Conservation (phyloP, 1,140 invertebrate genomes). For the Hydropsyche tenuis region DNA sequence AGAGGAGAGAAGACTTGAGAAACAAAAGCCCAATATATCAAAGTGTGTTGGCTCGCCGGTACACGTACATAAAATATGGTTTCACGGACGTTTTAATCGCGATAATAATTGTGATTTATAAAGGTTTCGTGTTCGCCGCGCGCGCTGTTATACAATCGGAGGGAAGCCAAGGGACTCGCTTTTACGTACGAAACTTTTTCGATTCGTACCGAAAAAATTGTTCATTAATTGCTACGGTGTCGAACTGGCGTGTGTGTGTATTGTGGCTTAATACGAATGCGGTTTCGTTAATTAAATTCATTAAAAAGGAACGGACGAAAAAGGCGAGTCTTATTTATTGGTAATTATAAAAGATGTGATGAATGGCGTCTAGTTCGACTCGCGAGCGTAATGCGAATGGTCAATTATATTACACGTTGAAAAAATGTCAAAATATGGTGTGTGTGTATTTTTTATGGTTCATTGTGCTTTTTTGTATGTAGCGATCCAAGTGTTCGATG, state of each 20-base stretch:
- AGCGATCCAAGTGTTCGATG: too few relatives aligned
- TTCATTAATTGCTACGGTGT: too few relatives aligned
- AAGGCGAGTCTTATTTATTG: background rate
- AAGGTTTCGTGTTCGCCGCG: constrained; percentile 28
- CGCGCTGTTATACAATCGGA: constrained; percentile 20
- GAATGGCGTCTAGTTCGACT: background rate
- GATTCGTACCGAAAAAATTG: too few relatives aligned
- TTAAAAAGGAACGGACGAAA: background rate
- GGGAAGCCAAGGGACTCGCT: background rate
- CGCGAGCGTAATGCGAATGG: background rate
- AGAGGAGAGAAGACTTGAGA: constrained; percentile 9
- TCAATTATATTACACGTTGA: background rate
- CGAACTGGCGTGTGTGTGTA: background rate
- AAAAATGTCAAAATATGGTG: background rate
- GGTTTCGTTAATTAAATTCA: constrained; percentile 2
- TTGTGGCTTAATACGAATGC: background rate
- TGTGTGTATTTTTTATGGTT: too few relatives aligned
- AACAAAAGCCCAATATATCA: constrained; percentile 49
- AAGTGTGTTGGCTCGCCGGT: constrained; percentile 33
- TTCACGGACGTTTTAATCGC: constrained; percentile 49
- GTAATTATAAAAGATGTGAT: constrained; percentile 13
- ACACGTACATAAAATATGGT: constrained; percentile 47
- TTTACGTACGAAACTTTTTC: background rate
- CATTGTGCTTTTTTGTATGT: too few relatives aligned
- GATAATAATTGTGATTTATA: constrained; percentile 52